Percentiles rank a stretch among this genome's conserved stretches.
phyloP scores from a whole-genome alignment of 2,113 vertebrate species.

The Myotis davidii region DNA sequence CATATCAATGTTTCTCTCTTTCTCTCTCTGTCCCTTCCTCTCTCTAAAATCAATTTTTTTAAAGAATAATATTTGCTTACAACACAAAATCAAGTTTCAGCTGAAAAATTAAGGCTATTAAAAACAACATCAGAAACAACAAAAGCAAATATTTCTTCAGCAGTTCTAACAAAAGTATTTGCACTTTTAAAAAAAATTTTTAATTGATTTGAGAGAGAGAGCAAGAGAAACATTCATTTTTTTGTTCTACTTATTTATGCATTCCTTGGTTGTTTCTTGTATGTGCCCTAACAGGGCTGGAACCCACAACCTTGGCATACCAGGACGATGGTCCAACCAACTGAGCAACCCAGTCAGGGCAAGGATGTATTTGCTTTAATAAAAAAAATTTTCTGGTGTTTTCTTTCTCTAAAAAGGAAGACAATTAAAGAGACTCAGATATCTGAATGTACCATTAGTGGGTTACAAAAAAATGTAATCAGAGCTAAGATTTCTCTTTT shows the following conservation, averaged over 20 bases:
- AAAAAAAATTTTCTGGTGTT: not conserved
- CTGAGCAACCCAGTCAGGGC: too few species aligned
- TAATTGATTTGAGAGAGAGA: too few species aligned
- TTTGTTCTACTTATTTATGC: too few species aligned
- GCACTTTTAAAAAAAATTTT: not conserved
- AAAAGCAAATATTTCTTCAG: not conserved
- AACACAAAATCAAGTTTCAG: not conserved
- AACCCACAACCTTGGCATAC: too few species aligned
- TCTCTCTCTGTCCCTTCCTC: too few species aligned
- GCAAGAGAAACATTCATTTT: too few species aligned
- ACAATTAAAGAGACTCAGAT: not conserved
- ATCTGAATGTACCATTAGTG: not conserved
- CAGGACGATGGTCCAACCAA: too few species aligned
- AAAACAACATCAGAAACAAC: not conserved
- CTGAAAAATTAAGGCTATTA: constrained; percentile 10
- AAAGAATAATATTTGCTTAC: not conserved
- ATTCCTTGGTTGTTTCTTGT: too few species aligned
- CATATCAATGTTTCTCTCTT: too few species aligned
- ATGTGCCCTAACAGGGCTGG: too few species aligned
- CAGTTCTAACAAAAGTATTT: not conserved
- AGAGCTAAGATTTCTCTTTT: constrained; percentile 1
- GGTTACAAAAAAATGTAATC: not conserved
- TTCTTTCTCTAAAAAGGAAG: constrained; percentile 11
- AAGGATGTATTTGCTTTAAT: not conserved
- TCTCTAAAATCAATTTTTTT: too few species aligned